Evolutionary conservation across 1,140 invertebrate genomes (phyloP).

Genomic region (Drosophila gunungcola): DNA sequence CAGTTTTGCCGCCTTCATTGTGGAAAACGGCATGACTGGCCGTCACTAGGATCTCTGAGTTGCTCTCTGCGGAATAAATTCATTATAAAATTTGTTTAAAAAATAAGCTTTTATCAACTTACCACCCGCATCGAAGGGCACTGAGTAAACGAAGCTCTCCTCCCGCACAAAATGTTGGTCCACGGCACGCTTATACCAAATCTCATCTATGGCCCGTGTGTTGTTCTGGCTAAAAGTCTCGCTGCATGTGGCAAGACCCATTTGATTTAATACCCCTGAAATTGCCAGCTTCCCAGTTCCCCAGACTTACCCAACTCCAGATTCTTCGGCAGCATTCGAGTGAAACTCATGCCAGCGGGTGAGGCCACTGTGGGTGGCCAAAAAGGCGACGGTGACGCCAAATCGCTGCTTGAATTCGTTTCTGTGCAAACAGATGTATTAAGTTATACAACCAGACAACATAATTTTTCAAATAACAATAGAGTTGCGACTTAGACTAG

Average conservation of each 20-base stretch:
- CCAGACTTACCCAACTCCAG: slow-evolving; percentile 65
- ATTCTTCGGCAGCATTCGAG: slow-evolving; percentile 74
- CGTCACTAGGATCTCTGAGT: slow-evolving; percentile 91
- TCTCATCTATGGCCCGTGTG: slow-evolving; percentile 93
- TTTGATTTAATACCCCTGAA: neutral
- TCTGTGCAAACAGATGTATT: slow-evolving; percentile 85
- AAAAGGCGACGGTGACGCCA: slow-evolving; percentile 93
- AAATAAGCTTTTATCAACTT: neutral
- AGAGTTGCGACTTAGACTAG: slow-evolving; percentile 26
- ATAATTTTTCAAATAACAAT: neutral
- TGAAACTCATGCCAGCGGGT: slow-evolving; percentile 94
- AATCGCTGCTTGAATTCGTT: slow-evolving; percentile 92
- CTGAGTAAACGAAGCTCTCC: slow-evolving; percentile 94
- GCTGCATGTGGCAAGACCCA: slow-evolving; percentile 57
- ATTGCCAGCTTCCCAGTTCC: neutral
- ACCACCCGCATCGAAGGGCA: slow-evolving; percentile 89
- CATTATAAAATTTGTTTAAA: neutral
- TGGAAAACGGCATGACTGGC: slow-evolving; percentile 95
- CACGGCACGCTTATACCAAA: slow-evolving; percentile 97
- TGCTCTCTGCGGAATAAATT: slow-evolving; percentile 84
- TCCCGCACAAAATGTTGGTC: slow-evolving; percentile 93
- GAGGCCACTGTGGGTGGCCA: slow-evolving; percentile 95
- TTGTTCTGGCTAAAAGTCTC: slow-evolving; percentile 87
- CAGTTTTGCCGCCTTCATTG: slow-evolving; percentile 87
- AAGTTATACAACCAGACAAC: slow-evolving; percentile 6